Percentiles rank a stretch among this genome's conserved stretches.
Evolutionary conservation across 2,888 invertebrate genomes (phyloP).

Genomic region (Imbricaverruca yamaguchii): DNA sequence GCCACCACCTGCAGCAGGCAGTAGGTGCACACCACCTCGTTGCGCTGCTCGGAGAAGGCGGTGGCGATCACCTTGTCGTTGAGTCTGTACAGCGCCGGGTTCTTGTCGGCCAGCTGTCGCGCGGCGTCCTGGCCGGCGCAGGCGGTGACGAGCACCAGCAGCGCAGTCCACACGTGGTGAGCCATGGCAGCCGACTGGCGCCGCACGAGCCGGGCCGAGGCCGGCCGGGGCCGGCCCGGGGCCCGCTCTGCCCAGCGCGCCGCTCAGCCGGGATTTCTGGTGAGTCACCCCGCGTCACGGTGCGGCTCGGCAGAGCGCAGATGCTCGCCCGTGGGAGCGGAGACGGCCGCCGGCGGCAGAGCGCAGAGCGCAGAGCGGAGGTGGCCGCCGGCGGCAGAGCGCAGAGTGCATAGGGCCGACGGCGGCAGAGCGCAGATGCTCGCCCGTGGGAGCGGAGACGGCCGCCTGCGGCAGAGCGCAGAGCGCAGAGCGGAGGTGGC

Average conservation of each 20-base stretch:
- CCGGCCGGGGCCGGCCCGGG: background rate
- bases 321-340: no score
- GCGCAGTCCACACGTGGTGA: background rate
- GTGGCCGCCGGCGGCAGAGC: no score
- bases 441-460: no score
- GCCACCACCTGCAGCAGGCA: constrained; percentile 5
- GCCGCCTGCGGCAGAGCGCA: no score
- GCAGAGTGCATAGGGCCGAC: no score
- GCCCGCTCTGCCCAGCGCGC: background rate
- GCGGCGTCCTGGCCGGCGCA: background rate
- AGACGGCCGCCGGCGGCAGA: no score
- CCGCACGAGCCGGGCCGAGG: background rate
- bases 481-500: no score
- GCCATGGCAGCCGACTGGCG: background rate
- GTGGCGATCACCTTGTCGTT: constrained; percentile 9
- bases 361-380: no score
- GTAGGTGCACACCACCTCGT: constrained; percentile 13
- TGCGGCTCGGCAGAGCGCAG: no score
- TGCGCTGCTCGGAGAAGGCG: background rate
- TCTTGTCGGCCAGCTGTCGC: background rate
- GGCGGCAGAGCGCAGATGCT: no score
- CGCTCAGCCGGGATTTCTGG: background rate
- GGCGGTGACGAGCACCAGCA: background rate
- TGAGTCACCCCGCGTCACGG: background rate
- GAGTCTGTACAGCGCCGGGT: constrained; percentile 13